phyloP scores from a whole-genome alignment of 2,888 invertebrate genomes.

The Aspidiotus destructor region DNA sequence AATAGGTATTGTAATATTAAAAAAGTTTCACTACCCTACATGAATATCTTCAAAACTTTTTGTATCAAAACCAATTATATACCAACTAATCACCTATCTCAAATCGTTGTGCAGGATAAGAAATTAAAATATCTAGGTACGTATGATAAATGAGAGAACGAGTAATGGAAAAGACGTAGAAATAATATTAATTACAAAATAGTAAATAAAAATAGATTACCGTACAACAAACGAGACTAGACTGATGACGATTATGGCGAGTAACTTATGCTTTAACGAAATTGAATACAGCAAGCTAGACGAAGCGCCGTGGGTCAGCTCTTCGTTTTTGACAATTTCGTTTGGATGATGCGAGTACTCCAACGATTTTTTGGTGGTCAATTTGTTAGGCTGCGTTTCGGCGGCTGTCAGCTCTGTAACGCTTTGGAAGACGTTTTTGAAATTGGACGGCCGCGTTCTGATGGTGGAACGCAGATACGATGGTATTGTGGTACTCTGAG shows the following conservation, averaged over 20 bases:
- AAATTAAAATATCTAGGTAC: too few species aligned
- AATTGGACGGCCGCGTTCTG: slow-evolving; percentile 38
- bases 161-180: too few species aligned
- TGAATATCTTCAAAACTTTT: too few species aligned
- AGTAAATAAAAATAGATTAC: slow-evolving; percentile 21
- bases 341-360: slow-evolving; percentile 59
- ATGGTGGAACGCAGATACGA: slow-evolving; percentile 44
- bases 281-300: slow-evolving; percentile 14
- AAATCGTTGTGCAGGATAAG: too few species aligned
- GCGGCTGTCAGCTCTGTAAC: slow-evolving; percentile 26
- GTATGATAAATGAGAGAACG: too few species aligned
- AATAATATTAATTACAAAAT: neutral
- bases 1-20: too few species aligned
- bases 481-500: slow-evolving; percentile 43
- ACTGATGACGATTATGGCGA: slow-evolving; percentile 30
- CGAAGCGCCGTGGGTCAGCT: slow-evolving; percentile 63
- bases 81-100: too few species aligned
- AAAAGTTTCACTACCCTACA: too few species aligned
- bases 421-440: slow-evolving; percentile 23
- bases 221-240: slow-evolving; percentile 33
- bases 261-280: slow-evolving; percentile 30
- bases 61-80: too few species aligned
- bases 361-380: slow-evolving; percentile 58
- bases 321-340: slow-evolving; percentile 87
- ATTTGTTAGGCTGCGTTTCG: slow-evolving; percentile 42